Evolutionary conservation across 2,113 vertebrate species (phyloP), one percentile per base, ranked within the genome.

Genomic region (Seriola rivoliana): DNA sequence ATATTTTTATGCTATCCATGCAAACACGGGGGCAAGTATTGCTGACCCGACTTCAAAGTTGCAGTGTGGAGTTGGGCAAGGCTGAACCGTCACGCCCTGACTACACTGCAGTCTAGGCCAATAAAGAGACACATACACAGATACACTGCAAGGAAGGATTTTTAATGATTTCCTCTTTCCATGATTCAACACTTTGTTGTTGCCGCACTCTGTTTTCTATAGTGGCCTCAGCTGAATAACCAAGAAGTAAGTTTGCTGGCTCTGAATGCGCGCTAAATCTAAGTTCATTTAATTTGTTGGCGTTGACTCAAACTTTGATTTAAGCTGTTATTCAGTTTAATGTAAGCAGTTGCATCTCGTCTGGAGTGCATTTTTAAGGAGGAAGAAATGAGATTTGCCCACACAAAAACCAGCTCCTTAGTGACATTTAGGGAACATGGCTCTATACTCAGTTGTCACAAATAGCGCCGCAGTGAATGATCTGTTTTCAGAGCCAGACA

Each of bases 31-130:
- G 77, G 77, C 81, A 55, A 85, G 75, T 76, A 75, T 87, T 78
- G 69, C 69, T 86, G 89, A 89, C 82, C 78, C 1, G 14, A 90
- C 89, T 88, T 89, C 80, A 90, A 90, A 89, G 87, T 66, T 73
- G 82, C 73, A 75, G 72, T 36, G 58, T 71, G 46, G 77, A 85
- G 48, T 52, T 74, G 75, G 76, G 79, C 76, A 4, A 76, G 77
- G 75, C 81, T 68, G 75, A 72, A 46, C 57, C 42, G 55, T 86
- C 81, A 84, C 25, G 62, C 74, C 42, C 65, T 9, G 38, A 76
- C 78, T 78, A 38, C 19, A 58, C 42, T 67, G 89, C 84, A 73
- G 81, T 80, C 74, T 40, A 6, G 68, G 73, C 87, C 86, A 87
- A 74, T 75, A 76, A 82, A 87, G 50, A 59, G 76, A 69, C 64